phyloP scores from a whole-genome alignment of 2,113 vertebrate species.

The Fulmarus glacialis region DNA sequence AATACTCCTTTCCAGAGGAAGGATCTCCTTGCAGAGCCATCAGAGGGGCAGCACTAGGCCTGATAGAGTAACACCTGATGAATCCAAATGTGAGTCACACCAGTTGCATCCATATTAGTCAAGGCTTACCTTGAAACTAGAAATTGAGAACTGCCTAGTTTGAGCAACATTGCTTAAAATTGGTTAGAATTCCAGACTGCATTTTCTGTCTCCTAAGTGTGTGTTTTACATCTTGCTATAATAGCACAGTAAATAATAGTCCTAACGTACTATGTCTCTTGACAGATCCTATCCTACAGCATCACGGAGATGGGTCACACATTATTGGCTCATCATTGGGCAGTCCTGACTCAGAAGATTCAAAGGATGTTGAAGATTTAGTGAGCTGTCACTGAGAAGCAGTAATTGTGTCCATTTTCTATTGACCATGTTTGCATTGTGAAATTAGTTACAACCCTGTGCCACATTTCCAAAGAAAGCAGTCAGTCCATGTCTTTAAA shows the following conservation, averaged over 20 bases:
- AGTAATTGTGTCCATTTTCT: background rate
- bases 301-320: conserved; percentile 86
- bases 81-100: background rate
- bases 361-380: conserved; percentile 80
- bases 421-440: conserved; percentile 22
- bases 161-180: background rate
- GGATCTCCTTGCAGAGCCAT: background rate
- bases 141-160: background rate
- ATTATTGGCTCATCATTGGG: conserved; percentile 78
- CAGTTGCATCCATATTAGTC: background rate
- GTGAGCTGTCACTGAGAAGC: conserved; percentile 75
- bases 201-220: background rate
- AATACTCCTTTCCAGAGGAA: background rate
- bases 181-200: background rate
- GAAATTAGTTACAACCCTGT: conserved; percentile 42
- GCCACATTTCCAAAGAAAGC: conserved; percentile 65
- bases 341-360: conserved; percentile 79
- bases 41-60: background rate
- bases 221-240: background rate
- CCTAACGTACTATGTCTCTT: background rate
- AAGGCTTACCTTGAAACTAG: background rate
- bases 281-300: conserved; percentile 93
- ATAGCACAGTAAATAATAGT: background rate
- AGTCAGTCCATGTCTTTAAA: background rate
- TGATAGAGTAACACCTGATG: background rate